Evolutionary conservation across 2,888 invertebrate species (phyloP).

Genomic region (Clostera curtula): DNA sequence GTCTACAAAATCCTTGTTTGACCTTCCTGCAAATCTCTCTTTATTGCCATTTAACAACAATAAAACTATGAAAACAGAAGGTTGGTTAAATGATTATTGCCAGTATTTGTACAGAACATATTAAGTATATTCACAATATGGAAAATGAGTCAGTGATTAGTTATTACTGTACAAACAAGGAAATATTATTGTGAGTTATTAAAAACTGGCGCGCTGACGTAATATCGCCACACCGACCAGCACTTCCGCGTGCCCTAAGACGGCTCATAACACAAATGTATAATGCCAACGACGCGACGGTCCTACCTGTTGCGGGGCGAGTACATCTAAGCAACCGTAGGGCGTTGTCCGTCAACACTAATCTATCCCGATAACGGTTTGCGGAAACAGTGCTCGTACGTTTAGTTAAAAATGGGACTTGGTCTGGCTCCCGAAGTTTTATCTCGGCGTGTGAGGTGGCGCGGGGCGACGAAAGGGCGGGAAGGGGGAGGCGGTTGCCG

Average conservation of each 20-base stretch:
- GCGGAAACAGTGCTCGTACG: conserved; percentile 52
- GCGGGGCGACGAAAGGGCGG: conserved; percentile 29
- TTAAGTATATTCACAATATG: no score
- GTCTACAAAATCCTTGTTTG: conserved; percentile 16
- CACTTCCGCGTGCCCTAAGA: conserved; percentile 67
- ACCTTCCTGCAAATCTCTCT: not conserved
- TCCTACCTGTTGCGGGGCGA: conserved; percentile 16
- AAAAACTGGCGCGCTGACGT: conserved; percentile 70
- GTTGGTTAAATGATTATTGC: no score
- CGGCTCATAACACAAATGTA: conserved; percentile 30
- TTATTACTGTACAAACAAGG: conserved; percentile 58
- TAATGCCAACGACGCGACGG: conserved; percentile 22
- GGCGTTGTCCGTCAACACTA: conserved; percentile 31
- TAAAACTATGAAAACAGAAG: no score
- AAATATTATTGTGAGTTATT: conserved; percentile 68
- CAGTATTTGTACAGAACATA: no score
- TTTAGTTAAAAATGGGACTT: conserved; percentile 64
- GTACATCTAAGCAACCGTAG: conserved; percentile 26
- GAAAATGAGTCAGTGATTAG: conserved; percentile 28
- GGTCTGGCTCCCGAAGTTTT: conserved; percentile 67
- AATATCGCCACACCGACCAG: conserved; percentile 49
- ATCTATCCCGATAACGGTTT: conserved; percentile 49
- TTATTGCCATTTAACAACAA: no score
- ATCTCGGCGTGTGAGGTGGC: conserved; percentile 59
- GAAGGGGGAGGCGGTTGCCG: conserved; percentile 37